A percentile compares a stretch with the other conserved stretches of the same genome.
Evolutionary conservation across 2,797 vertebrate genomes (phyloP).

Genomic region (Rallus crepitans): DNA sequence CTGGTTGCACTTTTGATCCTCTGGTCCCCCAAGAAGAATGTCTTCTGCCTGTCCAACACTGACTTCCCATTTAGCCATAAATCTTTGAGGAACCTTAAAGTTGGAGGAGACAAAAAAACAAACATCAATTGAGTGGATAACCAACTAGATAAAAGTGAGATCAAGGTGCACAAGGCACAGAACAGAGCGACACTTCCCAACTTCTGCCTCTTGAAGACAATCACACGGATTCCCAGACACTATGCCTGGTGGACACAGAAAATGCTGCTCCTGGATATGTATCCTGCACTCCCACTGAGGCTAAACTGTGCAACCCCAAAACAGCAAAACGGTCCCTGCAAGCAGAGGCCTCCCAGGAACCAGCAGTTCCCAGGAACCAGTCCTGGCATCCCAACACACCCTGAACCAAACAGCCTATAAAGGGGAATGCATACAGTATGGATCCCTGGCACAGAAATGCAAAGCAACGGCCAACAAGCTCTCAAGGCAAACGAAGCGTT

Average conservation of each 20-base stretch:
- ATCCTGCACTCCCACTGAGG: not conserved
- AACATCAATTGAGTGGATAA: not conserved
- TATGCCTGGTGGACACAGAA: not conserved
- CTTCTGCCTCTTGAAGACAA: not conserved
- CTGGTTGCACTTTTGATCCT: slow-evolving; percentile 77
- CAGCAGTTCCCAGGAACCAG: too few species aligned
- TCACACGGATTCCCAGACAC: not conserved
- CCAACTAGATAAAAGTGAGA: not conserved
- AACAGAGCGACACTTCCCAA: not conserved
- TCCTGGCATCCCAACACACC: not conserved
- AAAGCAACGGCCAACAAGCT: not conserved
- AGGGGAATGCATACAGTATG: not conserved
- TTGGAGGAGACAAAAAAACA: slow-evolving; percentile 8
- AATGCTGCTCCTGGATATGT: not conserved
- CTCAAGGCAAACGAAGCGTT: not conserved
- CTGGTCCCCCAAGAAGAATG: slow-evolving; percentile 81
- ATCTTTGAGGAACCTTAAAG: slow-evolving; percentile 91
- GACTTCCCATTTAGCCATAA: slow-evolving; percentile 90
- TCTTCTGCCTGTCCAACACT: slow-evolving; percentile 92
- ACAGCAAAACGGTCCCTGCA: not conserved
- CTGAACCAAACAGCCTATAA: not conserved
- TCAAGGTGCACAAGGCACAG: not conserved
- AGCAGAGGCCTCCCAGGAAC: not conserved
- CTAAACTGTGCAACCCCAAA: not conserved
- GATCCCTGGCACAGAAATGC: not conserved